Evolutionary conservation across 2,797 vertebrate genomes (phyloP).

Genomic region (Monodelphis domestica): DNA sequence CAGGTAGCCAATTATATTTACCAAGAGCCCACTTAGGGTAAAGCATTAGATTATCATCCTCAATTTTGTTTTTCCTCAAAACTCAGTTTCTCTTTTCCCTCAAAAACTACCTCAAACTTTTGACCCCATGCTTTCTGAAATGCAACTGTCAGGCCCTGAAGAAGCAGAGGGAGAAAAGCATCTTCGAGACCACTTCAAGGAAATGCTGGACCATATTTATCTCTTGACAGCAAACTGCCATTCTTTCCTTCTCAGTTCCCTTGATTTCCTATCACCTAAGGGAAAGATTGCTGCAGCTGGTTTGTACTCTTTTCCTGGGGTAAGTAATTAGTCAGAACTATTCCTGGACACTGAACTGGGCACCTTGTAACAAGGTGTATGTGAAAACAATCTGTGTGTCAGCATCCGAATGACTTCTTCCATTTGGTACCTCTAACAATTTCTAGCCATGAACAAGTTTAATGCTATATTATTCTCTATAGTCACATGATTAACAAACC

Average conservation of each 20-base stretch:
- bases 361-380: not conserved
- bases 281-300: not conserved
- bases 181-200: not conserved
- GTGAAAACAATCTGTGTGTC: not conserved
- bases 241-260: not conserved
- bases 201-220: not conserved
- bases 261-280: conserved; percentile 4
- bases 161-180: not conserved
- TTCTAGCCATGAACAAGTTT: not conserved
- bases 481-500: too few relatives aligned
- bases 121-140: not conserved
- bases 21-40: not conserved
- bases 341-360: not conserved
- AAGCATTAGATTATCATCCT: not conserved
- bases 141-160: not conserved
- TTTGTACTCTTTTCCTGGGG: not conserved
- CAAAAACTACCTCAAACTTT: not conserved
- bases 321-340: conserved; percentile 15
- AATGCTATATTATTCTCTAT: not conserved
- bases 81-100: conserved; percentile 11
- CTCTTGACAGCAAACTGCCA: conserved; percentile 7
- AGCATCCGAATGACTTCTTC: not conserved
- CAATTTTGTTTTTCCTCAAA: conserved; percentile 19
- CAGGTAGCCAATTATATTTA: conserved; percentile 16
- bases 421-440: not conserved